Evolutionary conservation across 2,113 vertebrate genomes (phyloP).

Genomic region (Misgurnus mizolepis): DNA sequence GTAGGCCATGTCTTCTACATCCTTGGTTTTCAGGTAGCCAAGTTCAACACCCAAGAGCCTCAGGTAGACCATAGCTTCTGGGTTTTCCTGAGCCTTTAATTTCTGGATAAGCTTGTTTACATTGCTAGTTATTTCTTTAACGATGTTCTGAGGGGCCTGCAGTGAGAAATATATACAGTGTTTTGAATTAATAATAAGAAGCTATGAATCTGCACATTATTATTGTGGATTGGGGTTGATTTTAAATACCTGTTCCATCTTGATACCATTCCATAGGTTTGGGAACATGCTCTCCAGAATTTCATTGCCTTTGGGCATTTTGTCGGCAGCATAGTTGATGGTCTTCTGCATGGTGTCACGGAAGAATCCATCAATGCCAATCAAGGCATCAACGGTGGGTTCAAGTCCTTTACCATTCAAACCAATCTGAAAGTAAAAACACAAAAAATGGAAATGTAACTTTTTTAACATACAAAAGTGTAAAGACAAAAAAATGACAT

Average conservation of each 20-base stretch:
- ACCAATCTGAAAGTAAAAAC: constrained; percentile 78
- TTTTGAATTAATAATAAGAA: background rate
- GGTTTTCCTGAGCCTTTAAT: constrained; percentile 72
- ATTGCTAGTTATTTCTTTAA: constrained; percentile 78
- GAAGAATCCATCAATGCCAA: constrained; percentile 91
- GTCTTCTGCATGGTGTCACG: constrained; percentile 85
- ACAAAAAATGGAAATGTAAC: background rate
- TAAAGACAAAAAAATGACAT: background rate
- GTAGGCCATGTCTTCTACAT: constrained; percentile 75
- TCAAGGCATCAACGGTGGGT: constrained; percentile 87
- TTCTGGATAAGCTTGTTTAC: constrained; percentile 82
- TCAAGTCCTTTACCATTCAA: constrained; percentile 90
- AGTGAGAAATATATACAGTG: constrained; percentile 7
- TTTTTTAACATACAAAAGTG: background rate
- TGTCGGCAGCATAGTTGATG: constrained; percentile 85
- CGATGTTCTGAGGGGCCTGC: constrained; percentile 74
- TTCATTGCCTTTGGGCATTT: constrained; percentile 78
- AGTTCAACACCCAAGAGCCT: constrained; percentile 88
- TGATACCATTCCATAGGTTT: constrained; percentile 67
- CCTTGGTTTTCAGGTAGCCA: constrained; percentile 84
- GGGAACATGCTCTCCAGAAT: constrained; percentile 81
- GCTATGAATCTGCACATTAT: background rate
- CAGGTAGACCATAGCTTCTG: constrained; percentile 89
- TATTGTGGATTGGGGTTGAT: constrained; percentile 29
- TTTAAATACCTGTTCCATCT: constrained; percentile 69